Evolutionary conservation across 2,113 vertebrate species (phyloP).

Genomic region (Strix aluco): DNA sequence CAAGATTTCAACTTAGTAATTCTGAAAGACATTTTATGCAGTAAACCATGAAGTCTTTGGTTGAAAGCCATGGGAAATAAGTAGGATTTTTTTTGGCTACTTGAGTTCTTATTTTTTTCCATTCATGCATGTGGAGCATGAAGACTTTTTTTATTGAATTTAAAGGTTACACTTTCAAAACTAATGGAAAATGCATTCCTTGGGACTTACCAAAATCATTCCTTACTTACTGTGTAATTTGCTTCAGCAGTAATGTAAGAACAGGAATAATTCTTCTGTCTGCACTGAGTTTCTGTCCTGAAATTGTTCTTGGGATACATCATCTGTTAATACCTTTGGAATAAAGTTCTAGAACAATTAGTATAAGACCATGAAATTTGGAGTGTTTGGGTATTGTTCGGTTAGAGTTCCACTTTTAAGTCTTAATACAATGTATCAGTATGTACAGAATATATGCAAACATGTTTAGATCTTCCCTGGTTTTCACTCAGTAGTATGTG

Average conservation of each 20-base stretch:
- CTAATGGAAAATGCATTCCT: slow-evolving; percentile 57
- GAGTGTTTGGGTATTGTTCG: neutral
- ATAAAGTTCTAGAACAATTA: slow-evolving; percentile 3
- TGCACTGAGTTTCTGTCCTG: neutral
- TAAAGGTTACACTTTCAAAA: slow-evolving; percentile 63
- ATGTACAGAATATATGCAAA: neutral
- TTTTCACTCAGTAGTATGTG: neutral
- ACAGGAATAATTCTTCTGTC: slow-evolving; percentile 10
- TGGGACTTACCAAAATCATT: slow-evolving; percentile 51
- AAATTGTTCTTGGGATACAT: neutral
- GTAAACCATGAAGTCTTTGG: slow-evolving; percentile 24
- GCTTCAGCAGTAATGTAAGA: slow-evolving; percentile 44
- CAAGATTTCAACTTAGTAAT: neutral
- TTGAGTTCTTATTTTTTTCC: slow-evolving; percentile 59
- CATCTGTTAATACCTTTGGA: neutral
- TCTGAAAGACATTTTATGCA: slow-evolving; percentile 12
- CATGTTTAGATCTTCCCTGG: neutral
- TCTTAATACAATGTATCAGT: neutral
- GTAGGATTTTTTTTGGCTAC: slow-evolving; percentile 45
- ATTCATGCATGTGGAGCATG: slow-evolving; percentile 34
- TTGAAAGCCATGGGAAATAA: slow-evolving; percentile 48
- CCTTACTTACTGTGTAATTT: slow-evolving; percentile 57
- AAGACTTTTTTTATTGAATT: slow-evolving; percentile 47
- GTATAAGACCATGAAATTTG: neutral
- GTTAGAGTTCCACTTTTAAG: neutral